phyloP scores from a whole-genome alignment of 2,113 vertebrate genomes.

The Alouatta palliata region DNA sequence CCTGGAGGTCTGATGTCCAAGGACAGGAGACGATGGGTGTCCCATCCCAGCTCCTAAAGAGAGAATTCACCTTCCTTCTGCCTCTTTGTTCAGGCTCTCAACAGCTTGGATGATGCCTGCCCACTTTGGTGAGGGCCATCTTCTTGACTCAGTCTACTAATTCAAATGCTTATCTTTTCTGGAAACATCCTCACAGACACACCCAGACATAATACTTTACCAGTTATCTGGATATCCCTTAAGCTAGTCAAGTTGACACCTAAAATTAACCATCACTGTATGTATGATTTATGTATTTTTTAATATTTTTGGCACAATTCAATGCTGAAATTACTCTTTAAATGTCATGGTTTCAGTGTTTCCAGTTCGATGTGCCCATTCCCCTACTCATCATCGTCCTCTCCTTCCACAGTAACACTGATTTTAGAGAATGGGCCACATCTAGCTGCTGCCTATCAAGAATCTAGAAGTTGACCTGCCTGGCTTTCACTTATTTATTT shows the following conservation, averaged over 20 bases:
- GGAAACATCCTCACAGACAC: background rate
- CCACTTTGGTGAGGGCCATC: background rate
- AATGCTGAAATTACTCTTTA: background rate
- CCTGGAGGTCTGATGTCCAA: background rate
- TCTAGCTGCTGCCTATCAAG: background rate
- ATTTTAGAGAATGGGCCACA: background rate
- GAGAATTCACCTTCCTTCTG: no score
- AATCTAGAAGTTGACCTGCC: background rate
- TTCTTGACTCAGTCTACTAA: background rate
- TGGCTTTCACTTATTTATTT: background rate
- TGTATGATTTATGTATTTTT: conserved; percentile 2
- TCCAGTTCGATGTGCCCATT: background rate
- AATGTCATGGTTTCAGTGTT: background rate
- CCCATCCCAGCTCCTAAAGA: background rate
- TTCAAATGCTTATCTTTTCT: background rate
- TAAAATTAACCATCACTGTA: background rate
- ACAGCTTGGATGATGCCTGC: no score
- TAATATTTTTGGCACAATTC: conserved; percentile 35
- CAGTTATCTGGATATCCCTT: background rate
- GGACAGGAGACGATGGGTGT: no score
- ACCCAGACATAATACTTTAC: background rate
- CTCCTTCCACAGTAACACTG: background rate
- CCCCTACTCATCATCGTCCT: background rate
- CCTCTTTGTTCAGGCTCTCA: background rate
- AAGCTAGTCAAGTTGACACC: background rate